Conservation (phyloP, 2,113 vertebrate species). For the Alosa alosa region DNA sequence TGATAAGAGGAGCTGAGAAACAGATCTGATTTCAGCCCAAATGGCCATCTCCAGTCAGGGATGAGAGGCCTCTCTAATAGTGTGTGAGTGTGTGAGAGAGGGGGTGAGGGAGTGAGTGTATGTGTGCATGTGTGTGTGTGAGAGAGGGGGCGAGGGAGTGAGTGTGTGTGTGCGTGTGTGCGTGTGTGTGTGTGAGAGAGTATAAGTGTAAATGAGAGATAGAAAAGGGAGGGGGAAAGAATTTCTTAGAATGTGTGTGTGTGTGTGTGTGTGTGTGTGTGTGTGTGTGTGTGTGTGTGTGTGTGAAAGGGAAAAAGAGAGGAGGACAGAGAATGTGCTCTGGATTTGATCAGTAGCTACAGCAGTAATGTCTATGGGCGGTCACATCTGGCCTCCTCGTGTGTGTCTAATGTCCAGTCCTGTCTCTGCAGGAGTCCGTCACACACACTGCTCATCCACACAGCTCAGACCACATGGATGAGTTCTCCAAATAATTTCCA, state of each 20-base stretch:
- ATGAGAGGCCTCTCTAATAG: background rate
- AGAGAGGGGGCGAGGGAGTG: background rate
- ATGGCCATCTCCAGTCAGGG: background rate
- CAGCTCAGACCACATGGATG: background rate
- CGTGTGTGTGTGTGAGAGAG: background rate
- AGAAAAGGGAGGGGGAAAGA: background rate
- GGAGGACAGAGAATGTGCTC: background rate
- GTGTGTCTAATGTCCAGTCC: slow-evolving; percentile 11
- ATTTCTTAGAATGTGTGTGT: background rate
- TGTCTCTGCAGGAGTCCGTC: background rate
- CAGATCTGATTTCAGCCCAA: slow-evolving; percentile 24
- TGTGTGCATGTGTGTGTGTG: slow-evolving; percentile 17
- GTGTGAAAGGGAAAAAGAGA: background rate
- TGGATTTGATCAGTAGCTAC: background rate
- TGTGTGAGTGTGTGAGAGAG: background rate
- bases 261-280: background rate
- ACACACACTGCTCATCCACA: background rate
- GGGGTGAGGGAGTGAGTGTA: background rate
- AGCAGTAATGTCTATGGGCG: slow-evolving; percentile 1
- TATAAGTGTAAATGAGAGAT: background rate
- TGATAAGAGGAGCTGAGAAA: slow-evolving; percentile 17
- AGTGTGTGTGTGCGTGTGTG: slow-evolving; percentile 28
- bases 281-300: background rate
- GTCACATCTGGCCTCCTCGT: slow-evolving; percentile 29
- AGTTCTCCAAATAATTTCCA: background rate